Base-by-base conservation (phyloP, 2,113 vertebrate genomes). In the Callorhinus ursinus region DNA sequence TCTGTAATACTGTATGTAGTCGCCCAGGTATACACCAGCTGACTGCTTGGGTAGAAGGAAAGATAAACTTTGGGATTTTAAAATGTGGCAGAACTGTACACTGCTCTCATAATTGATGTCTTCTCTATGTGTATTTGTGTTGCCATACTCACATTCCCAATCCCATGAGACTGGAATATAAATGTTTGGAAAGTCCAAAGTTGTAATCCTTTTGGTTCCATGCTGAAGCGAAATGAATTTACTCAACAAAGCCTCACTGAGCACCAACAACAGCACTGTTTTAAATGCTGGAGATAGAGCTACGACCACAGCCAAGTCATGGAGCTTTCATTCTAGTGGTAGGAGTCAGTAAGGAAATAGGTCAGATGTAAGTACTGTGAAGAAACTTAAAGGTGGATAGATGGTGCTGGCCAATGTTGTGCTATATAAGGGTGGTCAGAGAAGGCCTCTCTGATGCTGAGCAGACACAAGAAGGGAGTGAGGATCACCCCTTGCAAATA, bases 211-310 rank as follows among this genome's bases (percentile, higher is more conserved):
- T 12, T 86, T 88, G 33, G 65, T 91, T 96, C 46, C 36, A 36
- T 96, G 57, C 9, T 95, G 81, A 97, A 93, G 36, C 84, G 55
- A 96, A 92, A 59, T 93, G 65, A 93, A 53, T 81, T 80, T 91
- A 84, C 42, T 79, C 18, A 81, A 8, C 42, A 85, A 7, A 81
- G 84, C 6, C 71, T 74, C 87, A 46, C 1, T 89, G 67, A 83
- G 12, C 31, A n/a, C 57, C 57, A 71, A 1, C 16, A 69, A 21
- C 7, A 90, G 57, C 36, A n/a, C 21, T 93, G 14, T 97, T 88
- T 9, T 39, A n/a, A 76, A 51, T 88, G 33, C 33, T 74, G 74
- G 28, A 24, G 7, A 13, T 81, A 18, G 0, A 71, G 53, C 13
- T 74, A 28, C 36, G 42, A 93, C 51, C 69, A 57, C 26, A 89